phyloP scores from a whole-genome alignment of 2,888 invertebrate genomes.

The Deilephila porcellus region DNA sequence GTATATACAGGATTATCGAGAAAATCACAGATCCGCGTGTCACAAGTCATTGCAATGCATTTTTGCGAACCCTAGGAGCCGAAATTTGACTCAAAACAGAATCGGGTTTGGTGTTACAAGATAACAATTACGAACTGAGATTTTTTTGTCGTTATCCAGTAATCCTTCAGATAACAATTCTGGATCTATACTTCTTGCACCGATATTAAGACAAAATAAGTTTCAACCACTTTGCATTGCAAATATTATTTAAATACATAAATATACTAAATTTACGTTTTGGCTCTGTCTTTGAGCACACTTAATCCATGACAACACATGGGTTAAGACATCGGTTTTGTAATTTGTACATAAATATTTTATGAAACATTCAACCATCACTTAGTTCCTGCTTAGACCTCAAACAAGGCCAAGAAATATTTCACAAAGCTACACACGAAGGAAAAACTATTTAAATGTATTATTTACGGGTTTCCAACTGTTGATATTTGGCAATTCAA shows the following conservation, averaged over 20 bases:
- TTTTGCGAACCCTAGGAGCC: too few species aligned
- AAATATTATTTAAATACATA: constrained; percentile 3
- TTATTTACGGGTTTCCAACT: not conserved
- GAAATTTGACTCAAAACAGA: too few species aligned
- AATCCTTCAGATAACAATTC: too few species aligned
- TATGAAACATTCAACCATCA: not conserved
- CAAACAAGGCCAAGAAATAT: not conserved
- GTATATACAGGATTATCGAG: constrained; percentile 19
- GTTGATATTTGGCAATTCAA: not conserved
- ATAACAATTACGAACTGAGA: too few species aligned
- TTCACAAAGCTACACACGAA: not conserved
- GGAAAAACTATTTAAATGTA: too few species aligned
- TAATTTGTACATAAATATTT: constrained; percentile 12
- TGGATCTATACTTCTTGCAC: too few species aligned
- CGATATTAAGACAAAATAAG: not conserved
- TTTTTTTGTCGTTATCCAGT: too few species aligned
- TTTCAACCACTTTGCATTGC: not conserved
- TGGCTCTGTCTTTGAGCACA: constrained; percentile 24
- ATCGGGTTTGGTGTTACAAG: too few species aligned
- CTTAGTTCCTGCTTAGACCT: not conserved
- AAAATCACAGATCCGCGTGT: constrained; percentile 23
- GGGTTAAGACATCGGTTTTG: constrained; percentile 4
- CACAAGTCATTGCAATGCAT: not conserved
- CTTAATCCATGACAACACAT: constrained; percentile 28
- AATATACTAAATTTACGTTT: constrained; percentile 15